These are phyloP conservation scores for Rhagologus leucostigma DNA, from an alignment of 2,113 vertebrate species.

Conservation along the genomic window DNA sequence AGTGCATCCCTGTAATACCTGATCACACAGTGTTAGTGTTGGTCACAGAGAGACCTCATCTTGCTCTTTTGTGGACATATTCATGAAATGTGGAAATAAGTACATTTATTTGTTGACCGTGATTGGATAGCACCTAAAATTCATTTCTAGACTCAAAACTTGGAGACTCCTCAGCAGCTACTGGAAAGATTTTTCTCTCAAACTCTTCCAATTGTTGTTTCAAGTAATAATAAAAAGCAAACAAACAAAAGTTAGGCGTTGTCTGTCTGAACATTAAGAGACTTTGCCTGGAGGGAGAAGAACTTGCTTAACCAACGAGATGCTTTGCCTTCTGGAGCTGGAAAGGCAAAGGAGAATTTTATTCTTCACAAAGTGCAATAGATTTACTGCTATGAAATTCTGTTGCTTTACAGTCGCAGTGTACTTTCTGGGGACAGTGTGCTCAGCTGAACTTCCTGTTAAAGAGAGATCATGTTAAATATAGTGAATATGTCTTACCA, in stretches of 20 bases:
- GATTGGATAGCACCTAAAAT: conserved; percentile 78
- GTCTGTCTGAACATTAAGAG: conserved; percentile 64
- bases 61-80: conserved; percentile 79
- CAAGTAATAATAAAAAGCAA: conserved; percentile 62
- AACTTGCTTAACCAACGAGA: conserved; percentile 61
- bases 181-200: conserved; percentile 77
- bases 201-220: conserved; percentile 72
- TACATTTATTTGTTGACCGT: conserved; percentile 78
- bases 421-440: conserved; percentile 72
- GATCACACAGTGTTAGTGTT: conserved; percentile 76
- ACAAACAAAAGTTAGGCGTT: conserved; percentile 56
- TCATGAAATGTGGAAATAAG: conserved; percentile 83
- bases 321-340: conserved; percentile 68
- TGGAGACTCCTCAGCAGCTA: conserved; percentile 74
- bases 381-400: conserved; percentile 82
- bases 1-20: conserved; percentile 77
- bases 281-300: conserved; percentile 65
- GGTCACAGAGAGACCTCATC: conserved; percentile 77
- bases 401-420: conserved; percentile 78
- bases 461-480: conserved; percentile 69
- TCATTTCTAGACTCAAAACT: conserved; percentile 78
- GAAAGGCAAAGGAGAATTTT: conserved; percentile 72
- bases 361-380: conserved; percentile 86
- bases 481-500: conserved; percentile 79
- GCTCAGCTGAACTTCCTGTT: conserved; percentile 71